Evolutionary conservation across 2,797 vertebrate genomes (phyloP), one percentile per base, ranked within the genome.

Genomic region (Pangasius krempfi): DNA sequence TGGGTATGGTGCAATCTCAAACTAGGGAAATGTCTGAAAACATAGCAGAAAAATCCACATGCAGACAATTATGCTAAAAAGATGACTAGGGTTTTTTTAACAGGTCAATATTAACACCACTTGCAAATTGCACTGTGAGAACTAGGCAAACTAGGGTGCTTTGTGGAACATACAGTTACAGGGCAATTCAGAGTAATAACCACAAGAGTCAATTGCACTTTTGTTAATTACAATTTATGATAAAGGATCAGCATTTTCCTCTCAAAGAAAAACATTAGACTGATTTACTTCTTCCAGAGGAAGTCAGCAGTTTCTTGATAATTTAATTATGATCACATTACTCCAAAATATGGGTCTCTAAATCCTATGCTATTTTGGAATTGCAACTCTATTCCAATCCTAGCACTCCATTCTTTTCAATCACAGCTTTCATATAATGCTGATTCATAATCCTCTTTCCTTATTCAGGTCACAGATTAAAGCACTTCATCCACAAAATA

Each of bases 111-210:
- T 68, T 60, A 70, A 72, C 25, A 62, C 81, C 64, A 66, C 75
- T 87, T 85, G n/a, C 40, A 88, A 81, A 88, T 22, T 85, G 83
- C 89, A 85, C 89, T 90, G 86, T 90, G 86, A 88, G 52, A 84
- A 85, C 75, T 68, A 84, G 70, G 25, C 44, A 62, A 88, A 73
- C 44, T 88, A 64, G 64, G 86, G 76, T 88, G 83, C 83, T 90
- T 88, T 81, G 40, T 44, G 54, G 62, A 85, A 80, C 54, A 56
- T 50, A 80, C 16, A 86, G 37, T 80, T 72, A 30, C 44, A 58
- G 44, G 76, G 33, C 85, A 87, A 73, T 84, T 73, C 40, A 73
- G 47, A 70, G 80, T 87, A 58, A 86, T 86, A 89, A 73, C 25
- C 47, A 68, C 40, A 64, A 81, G n/a, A 20, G 33, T 25, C 76